A percentile compares a stretch with the other conserved stretches of the same genome.
Evolutionary conservation across 2,113 vertebrate species (phyloP).

Genomic region (Perca fluviatilis): DNA sequence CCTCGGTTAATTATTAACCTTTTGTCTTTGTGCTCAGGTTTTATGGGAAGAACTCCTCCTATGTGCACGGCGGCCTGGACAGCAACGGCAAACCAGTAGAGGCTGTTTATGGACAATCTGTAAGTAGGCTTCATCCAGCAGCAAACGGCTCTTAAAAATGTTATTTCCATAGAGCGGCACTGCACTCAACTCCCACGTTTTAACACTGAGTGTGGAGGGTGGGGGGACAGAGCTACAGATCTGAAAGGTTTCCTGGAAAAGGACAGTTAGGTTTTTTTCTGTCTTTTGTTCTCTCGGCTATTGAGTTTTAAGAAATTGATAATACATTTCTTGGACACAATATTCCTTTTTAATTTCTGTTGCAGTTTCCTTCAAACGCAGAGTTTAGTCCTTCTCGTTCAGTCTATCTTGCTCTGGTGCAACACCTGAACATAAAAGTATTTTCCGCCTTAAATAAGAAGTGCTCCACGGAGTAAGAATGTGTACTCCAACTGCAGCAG

Average conservation of each 20-base stretch:
- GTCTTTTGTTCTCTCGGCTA: neutral
- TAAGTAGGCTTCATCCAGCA: constrained; percentile 75
- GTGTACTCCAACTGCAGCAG: neutral
- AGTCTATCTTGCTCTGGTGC: neutral
- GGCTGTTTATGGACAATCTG: constrained; percentile 95
- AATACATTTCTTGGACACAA: too few species aligned
- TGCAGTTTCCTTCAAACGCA: neutral
- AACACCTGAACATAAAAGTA: neutral
- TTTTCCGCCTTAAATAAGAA: too few species aligned
- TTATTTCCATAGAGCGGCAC: neutral
- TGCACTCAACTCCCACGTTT: constrained; percentile 16
- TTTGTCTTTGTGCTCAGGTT: constrained; percentile 84
- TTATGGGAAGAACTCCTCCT: constrained; percentile 98
- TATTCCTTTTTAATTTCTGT: neutral
- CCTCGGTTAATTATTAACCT: neutral
- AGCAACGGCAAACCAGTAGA: constrained; percentile 95
- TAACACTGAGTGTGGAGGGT: neutral
- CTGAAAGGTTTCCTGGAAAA: neutral
- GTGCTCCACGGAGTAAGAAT: neutral
- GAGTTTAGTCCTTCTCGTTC: neutral
- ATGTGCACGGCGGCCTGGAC: constrained; percentile 97
- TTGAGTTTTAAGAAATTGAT: neutral
- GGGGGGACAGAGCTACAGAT: neutral
- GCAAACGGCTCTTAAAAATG: neutral
- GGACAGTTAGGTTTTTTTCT: neutral